phyloP scores from a whole-genome alignment of 2,113 vertebrate species.

The Hyaena hyaena region DNA sequence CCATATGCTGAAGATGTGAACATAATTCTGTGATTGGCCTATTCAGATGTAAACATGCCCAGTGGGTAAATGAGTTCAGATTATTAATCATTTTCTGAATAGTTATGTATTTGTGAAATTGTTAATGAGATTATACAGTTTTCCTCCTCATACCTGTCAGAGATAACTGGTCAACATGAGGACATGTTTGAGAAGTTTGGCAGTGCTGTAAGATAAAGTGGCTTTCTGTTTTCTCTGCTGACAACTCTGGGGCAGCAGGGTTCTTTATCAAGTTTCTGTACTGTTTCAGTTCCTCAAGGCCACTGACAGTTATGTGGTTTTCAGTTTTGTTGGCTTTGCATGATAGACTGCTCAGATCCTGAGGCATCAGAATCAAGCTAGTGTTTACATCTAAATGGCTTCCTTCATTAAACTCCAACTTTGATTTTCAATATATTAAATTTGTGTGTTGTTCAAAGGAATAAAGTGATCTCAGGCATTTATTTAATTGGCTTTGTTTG shows the following conservation, averaged over 20 bases:
- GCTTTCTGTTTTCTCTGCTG: fast-evolving
- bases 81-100: background rate
- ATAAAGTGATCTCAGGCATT: slow-evolving; percentile 64
- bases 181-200: background rate
- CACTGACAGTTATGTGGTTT: background rate
- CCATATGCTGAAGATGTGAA: background rate
- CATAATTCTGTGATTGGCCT: background rate
- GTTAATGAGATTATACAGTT: slow-evolving; percentile 35
- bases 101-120: background rate
- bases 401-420: slow-evolving; percentile 79
- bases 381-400: slow-evolving; percentile 77
- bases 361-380: slow-evolving; percentile 69
- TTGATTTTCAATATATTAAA: slow-evolving; percentile 80
- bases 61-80: background rate
- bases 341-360: slow-evolving; percentile 25
- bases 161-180: background rate
- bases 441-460: slow-evolving; percentile 69
- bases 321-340: background rate
- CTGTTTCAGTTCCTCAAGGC: background rate
- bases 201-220: background rate
- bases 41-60: background rate
- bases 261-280: background rate
- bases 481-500: slow-evolving; percentile 77
- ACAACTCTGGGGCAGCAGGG: fast-evolving
- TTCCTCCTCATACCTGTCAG: background rate